A percentile compares a stretch with the other conserved stretches of the same genome.
These are phyloP conservation scores for Eupristina koningsbergeri DNA, from an alignment of 1,140 invertebrate genomes.

Conservation along the genomic window DNA sequence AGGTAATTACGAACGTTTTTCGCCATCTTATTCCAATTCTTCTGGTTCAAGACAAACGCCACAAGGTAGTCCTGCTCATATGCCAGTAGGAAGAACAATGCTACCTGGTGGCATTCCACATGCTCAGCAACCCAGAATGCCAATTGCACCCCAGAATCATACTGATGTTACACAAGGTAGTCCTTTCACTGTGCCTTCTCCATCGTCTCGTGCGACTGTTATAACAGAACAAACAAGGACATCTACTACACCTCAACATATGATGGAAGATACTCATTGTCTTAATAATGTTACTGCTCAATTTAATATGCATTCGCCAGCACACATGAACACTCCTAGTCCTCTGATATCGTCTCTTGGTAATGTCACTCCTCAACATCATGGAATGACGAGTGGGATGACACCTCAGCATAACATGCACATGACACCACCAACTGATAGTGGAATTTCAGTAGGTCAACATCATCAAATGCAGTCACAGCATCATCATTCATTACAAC, in stretches of 20 bases:
- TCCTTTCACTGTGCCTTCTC: slow-evolving; percentile 70
- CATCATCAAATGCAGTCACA: slow-evolving; percentile 65
- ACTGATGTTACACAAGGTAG: slow-evolving; percentile 73
- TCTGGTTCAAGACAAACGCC: slow-evolving; percentile 75
- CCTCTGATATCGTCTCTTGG: slow-evolving; percentile 56
- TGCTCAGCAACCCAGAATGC: slow-evolving; percentile 75
- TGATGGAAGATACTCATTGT: slow-evolving; percentile 70
- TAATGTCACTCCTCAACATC: slow-evolving; percentile 63
- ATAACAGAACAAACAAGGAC: slow-evolving; percentile 74
- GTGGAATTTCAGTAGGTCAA: slow-evolving; percentile 56
- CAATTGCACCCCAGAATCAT: slow-evolving; percentile 70
- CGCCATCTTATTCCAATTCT: slow-evolving; percentile 75
- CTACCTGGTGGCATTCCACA: slow-evolving; percentile 72
- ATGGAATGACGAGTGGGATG: slow-evolving; percentile 57
- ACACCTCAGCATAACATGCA: slow-evolving; percentile 65
- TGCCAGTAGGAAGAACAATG: slow-evolving; percentile 70
- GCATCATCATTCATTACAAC: slow-evolving; percentile 70
- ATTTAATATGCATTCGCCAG: slow-evolving; percentile 74
- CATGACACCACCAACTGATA: slow-evolving; percentile 63
- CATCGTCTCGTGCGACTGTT: slow-evolving; percentile 71
- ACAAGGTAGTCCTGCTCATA: slow-evolving; percentile 77
- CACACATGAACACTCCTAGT: slow-evolving; percentile 67
- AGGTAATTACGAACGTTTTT: slow-evolving; percentile 76
- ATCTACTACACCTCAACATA: slow-evolving; percentile 73
- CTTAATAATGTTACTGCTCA: slow-evolving; percentile 74